Percentiles rank a stretch among this genome's conserved stretches.
Evolutionary conservation across 2,113 vertebrate species (phyloP).

Genomic region (Caranx ignobilis): DNA sequence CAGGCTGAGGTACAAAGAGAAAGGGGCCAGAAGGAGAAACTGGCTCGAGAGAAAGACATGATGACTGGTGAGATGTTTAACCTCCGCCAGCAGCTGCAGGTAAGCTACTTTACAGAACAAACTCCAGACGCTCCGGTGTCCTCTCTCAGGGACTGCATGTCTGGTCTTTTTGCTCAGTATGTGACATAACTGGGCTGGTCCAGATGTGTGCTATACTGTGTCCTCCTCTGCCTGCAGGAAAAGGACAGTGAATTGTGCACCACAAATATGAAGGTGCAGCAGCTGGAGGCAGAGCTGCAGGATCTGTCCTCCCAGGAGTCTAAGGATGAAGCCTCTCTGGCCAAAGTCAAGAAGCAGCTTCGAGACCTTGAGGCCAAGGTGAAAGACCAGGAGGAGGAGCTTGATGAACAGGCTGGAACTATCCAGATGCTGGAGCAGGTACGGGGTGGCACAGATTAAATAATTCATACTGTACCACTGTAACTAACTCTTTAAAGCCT

Average conservation of each 20-base stretch:
- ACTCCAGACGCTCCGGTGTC: slow-evolving; percentile 25
- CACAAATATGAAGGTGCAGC: slow-evolving; percentile 88
- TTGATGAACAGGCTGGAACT: slow-evolving; percentile 96
- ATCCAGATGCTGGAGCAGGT: slow-evolving; percentile 99
- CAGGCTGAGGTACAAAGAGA: slow-evolving; percentile 93
- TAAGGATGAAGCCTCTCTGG: slow-evolving; percentile 94
- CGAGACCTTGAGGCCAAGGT: slow-evolving; percentile 95
- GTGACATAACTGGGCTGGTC: slow-evolving; percentile 51
- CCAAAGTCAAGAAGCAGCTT: slow-evolving; percentile 95
- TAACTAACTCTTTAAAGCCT: too few relatives aligned
- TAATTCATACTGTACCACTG: not conserved
- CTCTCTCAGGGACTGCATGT: slow-evolving; percentile 35
- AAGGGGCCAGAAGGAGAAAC: slow-evolving; percentile 89
- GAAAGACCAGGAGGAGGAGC: slow-evolving; percentile 98
- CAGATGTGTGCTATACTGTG: slow-evolving; percentile 24
- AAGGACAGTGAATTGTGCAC: slow-evolving; percentile 90
- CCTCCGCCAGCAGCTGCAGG: slow-evolving; percentile 94
- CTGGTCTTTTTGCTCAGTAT: slow-evolving; percentile 35
- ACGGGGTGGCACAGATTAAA: slow-evolving; percentile 4
- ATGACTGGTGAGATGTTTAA: slow-evolving; percentile 92
- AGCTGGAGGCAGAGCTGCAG: slow-evolving; percentile 93
- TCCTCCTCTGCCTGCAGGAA: slow-evolving; percentile 56
- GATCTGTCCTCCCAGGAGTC: slow-evolving; percentile 97
- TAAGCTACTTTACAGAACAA: slow-evolving; percentile 64
- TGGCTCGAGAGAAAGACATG: slow-evolving; percentile 91